phyloP scores from a whole-genome alignment of 1,140 invertebrate genomes.

The Pseudoatta argentina region DNA sequence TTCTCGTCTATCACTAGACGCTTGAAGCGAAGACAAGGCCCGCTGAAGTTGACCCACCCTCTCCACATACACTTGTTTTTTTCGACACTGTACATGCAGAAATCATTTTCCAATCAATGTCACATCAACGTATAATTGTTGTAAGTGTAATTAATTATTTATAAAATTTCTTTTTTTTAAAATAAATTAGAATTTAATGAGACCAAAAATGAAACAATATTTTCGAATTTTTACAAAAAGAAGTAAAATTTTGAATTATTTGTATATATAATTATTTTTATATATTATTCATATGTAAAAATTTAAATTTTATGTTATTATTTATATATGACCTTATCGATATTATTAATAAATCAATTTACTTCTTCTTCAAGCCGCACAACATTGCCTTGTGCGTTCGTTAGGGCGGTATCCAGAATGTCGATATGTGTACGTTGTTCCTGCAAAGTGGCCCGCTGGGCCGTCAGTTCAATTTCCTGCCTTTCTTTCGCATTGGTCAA shows the following conservation, averaged over 20 bases:
- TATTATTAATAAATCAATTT: conserved; percentile 61
- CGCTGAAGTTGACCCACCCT: conserved; percentile 94
- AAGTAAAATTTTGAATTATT: not conserved
- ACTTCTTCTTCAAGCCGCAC: conserved; percentile 96
- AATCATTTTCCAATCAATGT: not conserved
- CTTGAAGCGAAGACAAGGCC: conserved; percentile 93
- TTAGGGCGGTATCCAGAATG: conserved; percentile 96
- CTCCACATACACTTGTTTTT: conserved; percentile 95
- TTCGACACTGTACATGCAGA: conserved; percentile 88
- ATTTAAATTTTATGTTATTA: not conserved
- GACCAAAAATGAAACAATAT: no score
- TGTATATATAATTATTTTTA: no score
- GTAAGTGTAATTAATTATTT: conserved; percentile 1
- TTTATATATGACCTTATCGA: not conserved
- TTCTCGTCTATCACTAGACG: conserved; percentile 93
- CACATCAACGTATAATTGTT: not conserved
- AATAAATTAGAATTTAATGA: not conserved
- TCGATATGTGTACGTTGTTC: conserved; percentile 97
- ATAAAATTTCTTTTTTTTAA: not conserved
- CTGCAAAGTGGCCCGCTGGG: conserved; percentile 94
- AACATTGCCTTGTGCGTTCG: conserved; percentile 96
- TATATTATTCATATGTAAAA: no score
- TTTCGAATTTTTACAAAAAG: no score
- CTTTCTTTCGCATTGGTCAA: conserved; percentile 94
- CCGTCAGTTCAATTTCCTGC: conserved; percentile 96